Evolutionary conservation across 2,888 invertebrate genomes (phyloP).

Genomic region (Pseudococcus viburni): DNA sequence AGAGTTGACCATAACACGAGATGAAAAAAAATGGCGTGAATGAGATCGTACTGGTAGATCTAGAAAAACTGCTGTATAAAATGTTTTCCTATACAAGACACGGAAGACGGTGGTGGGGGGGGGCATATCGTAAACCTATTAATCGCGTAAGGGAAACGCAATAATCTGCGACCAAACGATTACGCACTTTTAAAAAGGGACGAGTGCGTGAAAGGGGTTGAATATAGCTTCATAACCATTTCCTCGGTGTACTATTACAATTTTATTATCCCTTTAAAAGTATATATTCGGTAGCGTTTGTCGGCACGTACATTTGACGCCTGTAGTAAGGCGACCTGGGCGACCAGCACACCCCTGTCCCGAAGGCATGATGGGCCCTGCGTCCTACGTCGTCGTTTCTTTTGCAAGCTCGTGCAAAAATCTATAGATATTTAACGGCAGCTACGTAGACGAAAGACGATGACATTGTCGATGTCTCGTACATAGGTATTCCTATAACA

Average conservation of each 20-base stretch:
- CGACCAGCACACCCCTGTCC: not conserved
- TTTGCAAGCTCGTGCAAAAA: not conserved
- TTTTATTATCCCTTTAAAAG: slow-evolving; percentile 47
- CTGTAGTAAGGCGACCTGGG: not conserved
- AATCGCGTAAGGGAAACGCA: slow-evolving; percentile 43
- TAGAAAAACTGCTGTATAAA: not conserved
- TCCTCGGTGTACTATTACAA: slow-evolving; percentile 53
- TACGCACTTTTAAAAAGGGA: slow-evolving; percentile 38
- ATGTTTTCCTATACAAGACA: not conserved
- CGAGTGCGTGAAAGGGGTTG: slow-evolving; percentile 34
- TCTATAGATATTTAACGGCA: not conserved
- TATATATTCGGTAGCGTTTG: slow-evolving; percentile 45
- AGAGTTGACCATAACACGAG: no score
- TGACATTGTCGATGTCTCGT: not conserved
- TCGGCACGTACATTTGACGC: slow-evolving; percentile 49
- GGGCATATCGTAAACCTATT: slow-evolving; percentile 43
- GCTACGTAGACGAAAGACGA: no score
- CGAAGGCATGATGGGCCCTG: not conserved
- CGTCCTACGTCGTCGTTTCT: not conserved
- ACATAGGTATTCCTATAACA: not conserved
- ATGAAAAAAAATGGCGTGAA: no score
- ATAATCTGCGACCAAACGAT: slow-evolving; percentile 49
- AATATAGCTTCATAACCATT: slow-evolving; percentile 52
- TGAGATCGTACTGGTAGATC: no score
- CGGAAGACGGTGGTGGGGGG: not conserved